phyloP scores from a whole-genome alignment of 2,888 invertebrate genomes.

The Leptopterna dolabrata region DNA sequence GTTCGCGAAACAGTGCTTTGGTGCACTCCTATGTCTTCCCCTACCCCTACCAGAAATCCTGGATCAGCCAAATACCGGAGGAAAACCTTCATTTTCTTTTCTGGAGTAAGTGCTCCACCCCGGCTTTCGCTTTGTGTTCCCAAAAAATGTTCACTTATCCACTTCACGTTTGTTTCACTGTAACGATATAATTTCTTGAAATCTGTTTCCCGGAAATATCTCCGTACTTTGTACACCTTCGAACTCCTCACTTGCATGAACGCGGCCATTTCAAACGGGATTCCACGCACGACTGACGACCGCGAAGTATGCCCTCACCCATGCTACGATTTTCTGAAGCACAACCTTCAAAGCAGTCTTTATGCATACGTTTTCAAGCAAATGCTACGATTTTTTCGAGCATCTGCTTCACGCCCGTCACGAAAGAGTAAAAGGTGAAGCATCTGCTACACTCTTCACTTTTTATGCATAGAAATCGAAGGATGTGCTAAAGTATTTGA shows the following conservation, averaged over 20 bases:
- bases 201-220: neutral
- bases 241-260: neutral
- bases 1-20: neutral
- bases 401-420: too few species aligned
- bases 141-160: constrained; percentile 41
- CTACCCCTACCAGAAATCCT: constrained; percentile 46
- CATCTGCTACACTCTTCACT: too few species aligned
- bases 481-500: too few species aligned
- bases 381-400: neutral
- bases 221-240: neutral
- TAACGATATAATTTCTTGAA: constrained; percentile 14
- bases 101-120: constrained; percentile 20
- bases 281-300: neutral
- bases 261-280: neutral
- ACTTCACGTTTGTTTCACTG: constrained; percentile 15
- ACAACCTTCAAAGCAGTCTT: neutral
- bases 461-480: too few species aligned
- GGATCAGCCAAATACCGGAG: constrained; percentile 44
- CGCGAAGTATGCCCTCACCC: constrained; percentile 16
- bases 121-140: neutral
- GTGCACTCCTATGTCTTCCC: constrained; percentile 34
- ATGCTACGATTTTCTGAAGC: neutral
- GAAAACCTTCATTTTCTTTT: constrained; percentile 32
- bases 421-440: too few species aligned
- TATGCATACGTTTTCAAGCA: neutral